A percentile compares a stretch with the other conserved stretches of the same genome.
phyloP scores from a whole-genome alignment of 2,797 vertebrate genomes.

The Pelochelys cantorii region DNA sequence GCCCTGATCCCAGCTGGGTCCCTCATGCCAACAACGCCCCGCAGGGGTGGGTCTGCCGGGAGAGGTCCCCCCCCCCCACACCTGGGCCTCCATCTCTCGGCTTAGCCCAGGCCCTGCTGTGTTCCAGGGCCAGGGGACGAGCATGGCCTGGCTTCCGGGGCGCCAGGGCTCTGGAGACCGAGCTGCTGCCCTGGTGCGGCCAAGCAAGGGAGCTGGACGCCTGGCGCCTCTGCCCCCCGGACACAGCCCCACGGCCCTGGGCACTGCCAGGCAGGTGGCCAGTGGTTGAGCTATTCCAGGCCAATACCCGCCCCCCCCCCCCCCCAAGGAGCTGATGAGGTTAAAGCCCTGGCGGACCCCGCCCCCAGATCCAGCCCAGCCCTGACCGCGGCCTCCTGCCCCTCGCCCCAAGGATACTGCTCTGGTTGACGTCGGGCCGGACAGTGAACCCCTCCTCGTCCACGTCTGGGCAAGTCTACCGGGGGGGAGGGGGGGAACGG shows the following conservation, averaged over 20 bases:
- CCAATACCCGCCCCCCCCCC: too few species aligned
- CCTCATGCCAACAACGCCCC: background rate
- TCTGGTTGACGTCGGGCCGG: slow-evolving; percentile 85
- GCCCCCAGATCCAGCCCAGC: too few species aligned
- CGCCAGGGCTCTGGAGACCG: rapidly evolving
- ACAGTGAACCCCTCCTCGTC: slow-evolving; percentile 96
- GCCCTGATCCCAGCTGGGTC: too few species aligned
- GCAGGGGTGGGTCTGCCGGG: too few species aligned
- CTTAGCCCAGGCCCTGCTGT: background rate
- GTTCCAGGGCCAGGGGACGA: background rate
- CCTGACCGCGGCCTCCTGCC: background rate
- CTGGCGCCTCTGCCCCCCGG: rapidly evolving
- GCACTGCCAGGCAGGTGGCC: background rate
- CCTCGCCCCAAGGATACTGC: slow-evolving; percentile 87
- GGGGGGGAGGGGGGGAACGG: background rate
- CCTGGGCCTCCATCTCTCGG: too few species aligned
- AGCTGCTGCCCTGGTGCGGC: too few species aligned
- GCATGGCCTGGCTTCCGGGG: background rate
- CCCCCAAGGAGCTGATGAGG: background rate
- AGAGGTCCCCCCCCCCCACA: too few species aligned
- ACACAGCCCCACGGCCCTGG: too few species aligned
- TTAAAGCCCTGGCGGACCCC: background rate
- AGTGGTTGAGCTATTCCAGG: too few species aligned
- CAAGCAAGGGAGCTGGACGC: background rate
- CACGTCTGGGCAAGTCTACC: slow-evolving; percentile 90